Evolutionary conservation across 2,113 vertebrate species (phyloP).

Genomic region (Sakesphorus luctuosus): DNA sequence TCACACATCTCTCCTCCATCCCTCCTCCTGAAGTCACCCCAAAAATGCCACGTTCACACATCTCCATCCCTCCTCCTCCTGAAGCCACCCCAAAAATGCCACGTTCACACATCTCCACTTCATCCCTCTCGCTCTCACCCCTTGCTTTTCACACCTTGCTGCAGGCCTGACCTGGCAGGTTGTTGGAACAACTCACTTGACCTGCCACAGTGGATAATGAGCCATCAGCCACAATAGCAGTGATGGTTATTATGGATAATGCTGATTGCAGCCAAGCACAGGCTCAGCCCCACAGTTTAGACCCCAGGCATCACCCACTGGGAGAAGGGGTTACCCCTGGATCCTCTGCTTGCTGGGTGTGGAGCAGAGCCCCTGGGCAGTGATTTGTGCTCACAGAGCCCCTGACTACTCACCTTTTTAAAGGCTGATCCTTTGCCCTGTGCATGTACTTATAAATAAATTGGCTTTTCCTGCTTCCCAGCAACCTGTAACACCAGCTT

Average conservation of each 20-base stretch:
- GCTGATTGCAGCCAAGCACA: not conserved
- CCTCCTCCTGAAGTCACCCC: not conserved
- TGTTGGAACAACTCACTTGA: not conserved
- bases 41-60: not conserved
- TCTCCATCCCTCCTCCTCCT: not conserved
- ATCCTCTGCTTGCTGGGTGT: not conserved
- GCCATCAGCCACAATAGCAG: not conserved
- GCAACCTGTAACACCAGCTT: not conserved
- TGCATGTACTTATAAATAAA: not conserved
- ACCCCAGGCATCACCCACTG: rapidly evolving
- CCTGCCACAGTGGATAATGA: not conserved
- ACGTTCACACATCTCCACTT: not conserved
- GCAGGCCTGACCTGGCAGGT: not conserved
- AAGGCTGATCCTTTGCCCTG: not conserved
- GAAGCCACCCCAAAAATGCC: not conserved
- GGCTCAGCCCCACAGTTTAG: not conserved
- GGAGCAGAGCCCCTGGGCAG: not conserved
- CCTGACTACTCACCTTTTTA: not conserved
- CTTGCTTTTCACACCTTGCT: not conserved
- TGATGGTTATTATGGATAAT: not conserved
- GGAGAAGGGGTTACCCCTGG: not conserved
- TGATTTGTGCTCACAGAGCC: not conserved
- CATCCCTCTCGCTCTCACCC: not conserved
- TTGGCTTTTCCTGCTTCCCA: not conserved
- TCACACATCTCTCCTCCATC: not conserved